Base-by-base conservation (phyloP, 2,888 invertebrate genomes). In the Coecobrya sp. region DNA sequence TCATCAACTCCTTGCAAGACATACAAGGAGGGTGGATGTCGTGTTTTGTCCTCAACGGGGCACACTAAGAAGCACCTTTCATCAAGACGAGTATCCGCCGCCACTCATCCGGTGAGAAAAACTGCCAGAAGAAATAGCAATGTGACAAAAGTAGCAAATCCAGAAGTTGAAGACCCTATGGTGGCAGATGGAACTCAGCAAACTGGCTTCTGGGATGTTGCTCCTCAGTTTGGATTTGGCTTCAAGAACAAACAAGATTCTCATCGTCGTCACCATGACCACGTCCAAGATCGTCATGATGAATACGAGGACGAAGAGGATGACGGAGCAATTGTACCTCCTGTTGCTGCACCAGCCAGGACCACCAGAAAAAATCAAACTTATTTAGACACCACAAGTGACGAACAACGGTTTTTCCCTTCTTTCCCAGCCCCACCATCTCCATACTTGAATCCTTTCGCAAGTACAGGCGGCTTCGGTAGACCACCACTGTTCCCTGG, bases 401-500 rank as follows among this genome's bases (percentile, higher is more conserved):
- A 93, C 7, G 95, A 95, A 45, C 95, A 95, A 86, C 62, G 95
- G 55, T 95, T 94, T 52, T 95, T 94, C 89, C 95, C 95, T 3
- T 92, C 92, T 0, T 95, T 95, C 70, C 95, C 95, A 36, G 86
- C 93, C 0, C 94, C 95, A 19, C 93, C 93, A 8, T 86, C 93
- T 1, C 92, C 92, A 16, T 85, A 93, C 5, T 62, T 91, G 0
- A 93, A 88, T 42, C 93, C 94, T n/a, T 94, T 94, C 55, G 86
- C 93, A 2, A 86, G 87, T 8, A 42, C 49, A 27, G 92, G 91
- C 0, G 92, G 91, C 5, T 88, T 91, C 25, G 89, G 82, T 19
- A 87, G 94, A 68, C 93, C 95, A 10, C 95, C 95, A 30, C 62
- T 95, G 16, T 95, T 95, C 82, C 95, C 95, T 11, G 94, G 94